Evolutionary conservation across 2,888 invertebrate species (phyloP).

Genomic region (Latrodectus elegans): DNA sequence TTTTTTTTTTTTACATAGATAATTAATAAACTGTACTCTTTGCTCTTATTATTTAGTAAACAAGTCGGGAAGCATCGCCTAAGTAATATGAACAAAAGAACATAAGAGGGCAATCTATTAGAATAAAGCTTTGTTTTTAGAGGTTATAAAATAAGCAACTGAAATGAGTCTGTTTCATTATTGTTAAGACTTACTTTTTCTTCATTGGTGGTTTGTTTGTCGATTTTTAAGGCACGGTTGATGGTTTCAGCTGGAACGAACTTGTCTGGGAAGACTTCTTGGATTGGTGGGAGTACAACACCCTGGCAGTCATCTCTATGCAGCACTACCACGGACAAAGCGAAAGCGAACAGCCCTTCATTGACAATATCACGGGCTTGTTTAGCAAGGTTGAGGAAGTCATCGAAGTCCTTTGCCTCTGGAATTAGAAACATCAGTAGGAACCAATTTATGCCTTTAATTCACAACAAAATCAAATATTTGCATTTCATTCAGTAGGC

Average conservation of each 20-base stretch:
- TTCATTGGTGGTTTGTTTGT: slow-evolving; percentile 36
- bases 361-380: slow-evolving; percentile 80
- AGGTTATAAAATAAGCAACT: not conserved
- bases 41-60: too few relatives aligned
- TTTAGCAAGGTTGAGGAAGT: slow-evolving; percentile 77
- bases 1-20: too few relatives aligned
- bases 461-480: not conserved
- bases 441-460: not conserved
- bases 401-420: slow-evolving; percentile 83
- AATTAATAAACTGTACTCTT: too few relatives aligned
- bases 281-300: slow-evolving; percentile 83
- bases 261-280: slow-evolving; percentile 87
- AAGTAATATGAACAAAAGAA: too few relatives aligned
- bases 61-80: too few relatives aligned
- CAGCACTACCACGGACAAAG: slow-evolving; percentile 84
- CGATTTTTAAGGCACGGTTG: slow-evolving; percentile 81
- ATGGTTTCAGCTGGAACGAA: slow-evolving; percentile 86
- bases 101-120: too few relatives aligned
- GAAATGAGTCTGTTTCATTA: too few relatives aligned
- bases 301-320: slow-evolving; percentile 84
- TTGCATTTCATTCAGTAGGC: not conserved
- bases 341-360: slow-evolving; percentile 87
- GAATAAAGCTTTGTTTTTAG: not conserved
- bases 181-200: slow-evolving; percentile 19
- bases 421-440: slow-evolving; percentile 69